Evolutionary conservation across 2,113 vertebrate genomes (phyloP).

Genomic region (Gyps fulvus): DNA sequence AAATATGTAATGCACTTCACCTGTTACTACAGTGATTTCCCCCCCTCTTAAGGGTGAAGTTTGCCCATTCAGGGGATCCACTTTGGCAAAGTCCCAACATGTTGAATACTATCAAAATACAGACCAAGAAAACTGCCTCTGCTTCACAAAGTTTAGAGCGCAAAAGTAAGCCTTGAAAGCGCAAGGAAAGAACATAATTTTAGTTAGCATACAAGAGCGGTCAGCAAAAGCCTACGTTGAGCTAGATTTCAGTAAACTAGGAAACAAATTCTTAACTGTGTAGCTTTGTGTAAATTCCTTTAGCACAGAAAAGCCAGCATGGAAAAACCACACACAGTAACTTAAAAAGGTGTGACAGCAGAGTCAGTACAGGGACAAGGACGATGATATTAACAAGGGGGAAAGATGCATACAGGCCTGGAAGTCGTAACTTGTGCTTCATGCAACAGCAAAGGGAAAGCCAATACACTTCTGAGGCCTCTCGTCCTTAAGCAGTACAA

Average conservation of each 20-base stretch:
- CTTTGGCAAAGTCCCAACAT: background rate
- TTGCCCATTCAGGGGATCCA: background rate
- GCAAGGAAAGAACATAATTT: background rate
- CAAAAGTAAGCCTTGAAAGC: background rate
- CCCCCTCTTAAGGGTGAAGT: background rate
- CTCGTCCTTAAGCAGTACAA: background rate
- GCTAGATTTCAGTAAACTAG: background rate
- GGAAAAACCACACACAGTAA: background rate
- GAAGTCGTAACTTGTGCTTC: background rate
- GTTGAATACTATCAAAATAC: background rate
- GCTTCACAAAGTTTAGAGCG: background rate
- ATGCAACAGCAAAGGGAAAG: background rate
- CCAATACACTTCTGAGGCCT: background rate
- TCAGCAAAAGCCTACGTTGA: background rate
- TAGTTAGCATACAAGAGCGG: background rate
- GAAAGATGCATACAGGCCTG: background rate
- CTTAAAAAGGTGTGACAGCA: background rate
- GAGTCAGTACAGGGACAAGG: background rate
- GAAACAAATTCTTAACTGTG: background rate
- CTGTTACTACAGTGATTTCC: background rate
- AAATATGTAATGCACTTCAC: background rate
- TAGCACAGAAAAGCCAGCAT: background rate
- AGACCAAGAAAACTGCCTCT: background rate
- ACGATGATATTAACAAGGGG: rapidly evolving
- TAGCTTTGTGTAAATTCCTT: background rate